phyloP scores from a whole-genome alignment of 2,797 vertebrate genomes.

The Coregonus ussuriensis region DNA sequence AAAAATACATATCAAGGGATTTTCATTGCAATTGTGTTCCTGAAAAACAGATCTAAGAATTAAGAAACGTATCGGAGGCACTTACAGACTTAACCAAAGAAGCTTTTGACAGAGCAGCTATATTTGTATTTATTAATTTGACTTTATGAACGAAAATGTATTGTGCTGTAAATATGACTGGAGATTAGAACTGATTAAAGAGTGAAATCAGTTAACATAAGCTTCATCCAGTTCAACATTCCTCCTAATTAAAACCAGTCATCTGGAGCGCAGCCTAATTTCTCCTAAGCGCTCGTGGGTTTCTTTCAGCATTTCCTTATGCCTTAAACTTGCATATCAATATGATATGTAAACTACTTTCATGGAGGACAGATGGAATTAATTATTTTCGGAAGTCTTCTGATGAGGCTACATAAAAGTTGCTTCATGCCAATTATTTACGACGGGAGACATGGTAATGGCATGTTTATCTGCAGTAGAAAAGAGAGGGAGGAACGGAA shows the following conservation, averaged over 20 bases:
- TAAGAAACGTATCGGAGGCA: conserved; percentile 33
- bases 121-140: conserved; percentile 69
- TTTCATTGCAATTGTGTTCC: conserved; percentile 14
- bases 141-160: conserved; percentile 64
- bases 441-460: conserved; percentile 48
- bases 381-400: conserved; percentile 66
- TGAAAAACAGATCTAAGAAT: conserved; percentile 48
- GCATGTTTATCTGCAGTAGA: conserved; percentile 27
- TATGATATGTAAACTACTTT: conserved; percentile 66
- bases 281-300: conserved; percentile 69
- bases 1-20: conserved; percentile 10
- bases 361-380: conserved; percentile 73
- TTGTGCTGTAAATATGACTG: conserved; percentile 71
- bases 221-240: conserved; percentile 83
- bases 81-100: background rate
- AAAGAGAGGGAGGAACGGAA: background rate
- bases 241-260: conserved; percentile 97
- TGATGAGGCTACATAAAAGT: conserved; percentile 69
- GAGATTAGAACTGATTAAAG: conserved; percentile 88
- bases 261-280: conserved; percentile 87
- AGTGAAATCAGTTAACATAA: conserved; percentile 91
- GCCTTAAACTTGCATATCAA: conserved; percentile 67
- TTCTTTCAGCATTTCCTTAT: conserved; percentile 46
- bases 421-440: conserved; percentile 64
- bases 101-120: conserved; percentile 19